Evolutionary conservation across 2,797 vertebrate genomes (phyloP), one percentile per base, ranked within the genome.

Genomic region (Orientallactaga sibirica): DNA sequence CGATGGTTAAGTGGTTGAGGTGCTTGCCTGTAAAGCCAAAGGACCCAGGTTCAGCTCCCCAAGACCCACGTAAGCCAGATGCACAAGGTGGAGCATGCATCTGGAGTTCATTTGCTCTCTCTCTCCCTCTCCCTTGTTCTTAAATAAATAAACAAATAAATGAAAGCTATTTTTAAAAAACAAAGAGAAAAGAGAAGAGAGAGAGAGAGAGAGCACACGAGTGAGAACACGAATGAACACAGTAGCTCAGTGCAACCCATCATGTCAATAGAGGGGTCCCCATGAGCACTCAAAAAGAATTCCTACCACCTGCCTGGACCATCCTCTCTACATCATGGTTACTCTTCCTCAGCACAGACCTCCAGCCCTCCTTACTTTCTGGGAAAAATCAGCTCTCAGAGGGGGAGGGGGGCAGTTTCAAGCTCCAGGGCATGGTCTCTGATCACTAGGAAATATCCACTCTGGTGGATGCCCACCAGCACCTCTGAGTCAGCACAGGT

Each of bases 361-460:
- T 95, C 85, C 43, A 64, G 67, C 6, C 55, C 43, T 75, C n/a
- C 70, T 29, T 67, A 9, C 8, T 76, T 91, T 80, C 75, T 15
- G 24, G 74, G 15, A 43, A 95, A 95, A 81, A 82, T 62, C 55
- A 77, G 19, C 64, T 91, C 55, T 95, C 9, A 7, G 48, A 2
- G 6, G 48, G 48, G 48, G 48, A 9, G 48, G 48, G 48, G 48
- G 48, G 75, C 76, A 77, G 20, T 74, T 9, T 67, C 12, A 52
- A 85, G 76, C 37, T 93, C 58, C 33, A 88, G 43, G 41, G 8
- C 67, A 92, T 4, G 22, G 11, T 86, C 55, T 88, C 88, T 84
- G 55, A 84, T 25, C 41, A 7, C 19, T 14, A 85, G 67, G 43
- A 86, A 82, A 82, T 66, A 92, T 71, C 41, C 15, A 83, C 9